Conservation (phyloP, 1,140 invertebrate genomes). For the Octopus bimaculoides region DNA sequence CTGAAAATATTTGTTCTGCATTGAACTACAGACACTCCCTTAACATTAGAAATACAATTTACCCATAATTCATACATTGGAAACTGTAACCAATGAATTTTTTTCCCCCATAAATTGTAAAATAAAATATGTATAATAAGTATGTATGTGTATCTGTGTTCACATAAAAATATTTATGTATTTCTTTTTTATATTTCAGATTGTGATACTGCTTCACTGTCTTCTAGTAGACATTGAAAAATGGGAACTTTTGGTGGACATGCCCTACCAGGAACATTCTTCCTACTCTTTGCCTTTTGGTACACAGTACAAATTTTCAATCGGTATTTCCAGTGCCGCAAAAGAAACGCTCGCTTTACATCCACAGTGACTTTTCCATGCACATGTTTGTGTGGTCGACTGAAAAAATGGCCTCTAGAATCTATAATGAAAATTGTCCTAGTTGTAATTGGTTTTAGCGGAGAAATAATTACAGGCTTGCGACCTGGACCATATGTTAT, state of each 20-base stretch:
- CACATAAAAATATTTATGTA: background rate
- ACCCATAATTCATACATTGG: background rate
- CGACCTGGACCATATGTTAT: slow-evolving; percentile 51
- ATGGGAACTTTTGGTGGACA: slow-evolving; percentile 61
- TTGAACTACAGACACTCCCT: no score
- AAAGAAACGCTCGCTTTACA: slow-evolving; percentile 38
- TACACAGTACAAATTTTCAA: slow-evolving; percentile 55
- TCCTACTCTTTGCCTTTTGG: slow-evolving; percentile 59
- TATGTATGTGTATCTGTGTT: background rate
- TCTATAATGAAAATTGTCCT: slow-evolving; percentile 54
- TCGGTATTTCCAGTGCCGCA: slow-evolving; percentile 44
- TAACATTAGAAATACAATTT: background rate
- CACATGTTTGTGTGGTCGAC: slow-evolving; percentile 42
- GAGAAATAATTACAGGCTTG: slow-evolving; percentile 56
- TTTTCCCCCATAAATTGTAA: background rate
- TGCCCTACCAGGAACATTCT: slow-evolving; percentile 60
- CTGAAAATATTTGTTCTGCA: no score
- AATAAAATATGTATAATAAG: background rate
- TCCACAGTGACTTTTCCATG: slow-evolving; percentile 50
- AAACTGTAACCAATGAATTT: background rate
- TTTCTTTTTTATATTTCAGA: slow-evolving; percentile 2
- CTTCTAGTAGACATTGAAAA: background rate
- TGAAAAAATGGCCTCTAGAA: slow-evolving; percentile 50
- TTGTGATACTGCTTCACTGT: background rate
- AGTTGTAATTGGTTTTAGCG: slow-evolving; percentile 51